Evolutionary conservation across 2,888 invertebrate genomes (phyloP).

Genomic region (Plemyria rubiginata): DNA sequence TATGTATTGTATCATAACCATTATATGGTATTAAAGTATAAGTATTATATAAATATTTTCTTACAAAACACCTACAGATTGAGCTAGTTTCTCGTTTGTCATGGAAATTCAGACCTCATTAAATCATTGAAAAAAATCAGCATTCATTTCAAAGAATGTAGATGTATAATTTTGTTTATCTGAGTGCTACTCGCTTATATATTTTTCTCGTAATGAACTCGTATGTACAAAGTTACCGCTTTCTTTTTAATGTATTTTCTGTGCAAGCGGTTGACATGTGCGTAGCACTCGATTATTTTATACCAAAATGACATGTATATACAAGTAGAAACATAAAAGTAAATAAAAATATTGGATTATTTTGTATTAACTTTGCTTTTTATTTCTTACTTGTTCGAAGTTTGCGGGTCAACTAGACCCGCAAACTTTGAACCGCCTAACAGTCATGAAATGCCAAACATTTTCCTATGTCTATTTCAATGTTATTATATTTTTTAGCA

Average conservation of each 20-base stretch:
- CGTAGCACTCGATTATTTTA: conserved; percentile 70
- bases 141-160: neutral
- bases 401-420: too few species aligned
- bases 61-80: neutral
- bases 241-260: neutral
- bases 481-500: too few species aligned
- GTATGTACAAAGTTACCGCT: neutral
- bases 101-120: neutral
- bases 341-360: conserved; percentile 69
- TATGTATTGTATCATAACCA: neutral
- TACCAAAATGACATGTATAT: conserved; percentile 59
- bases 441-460: too few species aligned
- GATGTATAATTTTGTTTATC: neutral
- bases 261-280: conserved; percentile 47
- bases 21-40: neutral
- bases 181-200: conserved; percentile 11
- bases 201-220: neutral
- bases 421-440: too few species aligned
- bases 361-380: conserved; percentile 62
- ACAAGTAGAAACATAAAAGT: conserved; percentile 45
- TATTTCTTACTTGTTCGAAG: conserved; percentile 35
- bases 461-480: too few species aligned
- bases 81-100: conserved; percentile 1
- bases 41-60: neutral
- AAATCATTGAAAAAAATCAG: neutral